phyloP scores from a whole-genome alignment of 2,113 vertebrate species.

The Thinocorus orbignyianus region DNA sequence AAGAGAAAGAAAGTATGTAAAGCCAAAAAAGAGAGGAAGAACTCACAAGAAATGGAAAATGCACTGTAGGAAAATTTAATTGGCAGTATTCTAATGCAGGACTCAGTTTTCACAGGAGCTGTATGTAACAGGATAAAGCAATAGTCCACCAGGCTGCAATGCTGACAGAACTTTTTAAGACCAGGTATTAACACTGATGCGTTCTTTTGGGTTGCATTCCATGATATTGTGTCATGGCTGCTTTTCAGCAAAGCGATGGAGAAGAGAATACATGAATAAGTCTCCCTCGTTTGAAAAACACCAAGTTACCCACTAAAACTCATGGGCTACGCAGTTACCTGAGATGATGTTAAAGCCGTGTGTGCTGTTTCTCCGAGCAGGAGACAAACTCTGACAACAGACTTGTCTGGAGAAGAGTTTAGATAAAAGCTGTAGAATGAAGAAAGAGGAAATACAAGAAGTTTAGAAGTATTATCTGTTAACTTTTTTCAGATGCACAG shows the following conservation, averaged over 20 bases:
- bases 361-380: not conserved
- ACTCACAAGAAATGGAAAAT: not conserved
- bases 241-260: not conserved
- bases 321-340: not conserved
- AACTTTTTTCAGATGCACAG: not conserved
- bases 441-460: not conserved
- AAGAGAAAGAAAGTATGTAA: not conserved
- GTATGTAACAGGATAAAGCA: not conserved
- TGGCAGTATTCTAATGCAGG: not conserved
- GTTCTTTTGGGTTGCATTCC: not conserved
- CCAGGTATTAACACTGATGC: not conserved
- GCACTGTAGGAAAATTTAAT: not conserved
- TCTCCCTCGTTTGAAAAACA: not conserved
- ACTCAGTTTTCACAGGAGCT: not conserved
- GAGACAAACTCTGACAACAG: not conserved
- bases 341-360: not conserved
- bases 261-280: not conserved
- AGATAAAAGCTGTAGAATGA: not conserved
- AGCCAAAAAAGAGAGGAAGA: not conserved
- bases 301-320: not conserved
- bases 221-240: not conserved
- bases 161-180: not conserved
- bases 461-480: not conserved
- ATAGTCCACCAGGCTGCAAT: not conserved
- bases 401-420: not conserved